Conservation (phyloP, 2,113 vertebrate genomes). For the Murina feae region DNA sequence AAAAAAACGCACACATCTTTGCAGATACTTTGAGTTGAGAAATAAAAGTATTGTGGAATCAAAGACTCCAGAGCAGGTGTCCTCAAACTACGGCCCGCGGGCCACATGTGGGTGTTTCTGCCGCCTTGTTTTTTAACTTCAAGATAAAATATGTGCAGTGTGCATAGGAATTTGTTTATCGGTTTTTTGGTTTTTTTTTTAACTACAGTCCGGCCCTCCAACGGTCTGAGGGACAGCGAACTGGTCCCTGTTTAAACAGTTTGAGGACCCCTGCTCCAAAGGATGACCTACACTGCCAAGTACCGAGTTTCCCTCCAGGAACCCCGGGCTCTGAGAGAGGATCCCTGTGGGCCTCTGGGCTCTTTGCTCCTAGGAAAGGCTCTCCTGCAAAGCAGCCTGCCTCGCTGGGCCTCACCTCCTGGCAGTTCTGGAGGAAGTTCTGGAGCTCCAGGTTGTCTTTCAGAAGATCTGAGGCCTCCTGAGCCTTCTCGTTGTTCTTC, state of each 20-base stretch:
- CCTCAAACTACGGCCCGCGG: too few relatives aligned
- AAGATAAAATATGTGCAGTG: too few relatives aligned
- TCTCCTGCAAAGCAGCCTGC: background rate
- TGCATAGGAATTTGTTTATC: too few relatives aligned
- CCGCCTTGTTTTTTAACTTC: too few relatives aligned
- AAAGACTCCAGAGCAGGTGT: background rate
- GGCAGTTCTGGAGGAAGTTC: slow-evolving; percentile 94
- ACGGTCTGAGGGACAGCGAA: too few relatives aligned
- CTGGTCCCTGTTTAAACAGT: too few relatives aligned
- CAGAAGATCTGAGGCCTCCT: slow-evolving; percentile 84
- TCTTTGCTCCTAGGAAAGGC: background rate
- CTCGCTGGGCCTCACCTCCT: slow-evolving; percentile 84
- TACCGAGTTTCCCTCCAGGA: background rate
- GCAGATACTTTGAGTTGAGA: background rate
- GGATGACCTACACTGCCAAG: background rate
- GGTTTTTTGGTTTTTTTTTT: too few relatives aligned
- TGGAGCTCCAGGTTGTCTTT: slow-evolving; percentile 92
- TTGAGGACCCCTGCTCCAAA: too few relatives aligned
- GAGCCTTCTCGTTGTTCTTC: slow-evolving; percentile 82
- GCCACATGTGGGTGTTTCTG: too few relatives aligned
- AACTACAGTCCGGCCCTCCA: too few relatives aligned
- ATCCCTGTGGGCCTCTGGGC: background rate
- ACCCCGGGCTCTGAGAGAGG: background rate
- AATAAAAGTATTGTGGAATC: background rate
- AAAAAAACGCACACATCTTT: background rate